phyloP scores from a whole-genome alignment of 2,888 invertebrate species.

The Epistrophe eligans region DNA sequence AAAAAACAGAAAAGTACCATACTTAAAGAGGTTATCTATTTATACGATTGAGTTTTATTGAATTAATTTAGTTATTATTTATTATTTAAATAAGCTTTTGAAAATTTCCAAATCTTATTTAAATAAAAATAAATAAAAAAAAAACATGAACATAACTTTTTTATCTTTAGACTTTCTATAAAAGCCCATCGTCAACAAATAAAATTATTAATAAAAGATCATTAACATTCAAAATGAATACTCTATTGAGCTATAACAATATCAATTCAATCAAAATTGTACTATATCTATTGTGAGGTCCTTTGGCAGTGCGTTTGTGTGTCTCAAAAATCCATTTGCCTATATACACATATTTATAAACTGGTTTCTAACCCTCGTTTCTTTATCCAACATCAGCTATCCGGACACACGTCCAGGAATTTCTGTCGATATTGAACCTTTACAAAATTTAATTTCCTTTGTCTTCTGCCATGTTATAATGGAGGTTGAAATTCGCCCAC shows the following conservation, averaged over 20 bases:
- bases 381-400: neutral
- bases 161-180: neutral
- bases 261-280: conserved; percentile 8
- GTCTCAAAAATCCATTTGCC: conserved; percentile 25
- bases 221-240: conserved; percentile 17
- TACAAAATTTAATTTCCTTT: conserved; percentile 67
- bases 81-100: neutral
- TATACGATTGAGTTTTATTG: too few relatives aligned
- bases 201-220: neutral
- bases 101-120: neutral
- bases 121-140: neutral
- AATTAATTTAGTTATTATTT: too few relatives aligned
- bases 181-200: neutral
- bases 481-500: neutral
- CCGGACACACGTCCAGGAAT: conserved; percentile 27
- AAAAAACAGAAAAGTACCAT: too few relatives aligned
- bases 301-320: neutral
- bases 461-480: conserved; percentile 37
- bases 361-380: conserved; percentile 16
- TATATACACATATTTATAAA: neutral
- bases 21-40: too few relatives aligned
- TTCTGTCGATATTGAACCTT: conserved; percentile 21
- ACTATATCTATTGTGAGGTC: neutral
- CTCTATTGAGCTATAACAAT: conserved; percentile 17
- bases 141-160: neutral